Evolutionary conservation across 2,113 vertebrate genomes (phyloP).

Genomic region (Pyxicephalus adspersus): DNA sequence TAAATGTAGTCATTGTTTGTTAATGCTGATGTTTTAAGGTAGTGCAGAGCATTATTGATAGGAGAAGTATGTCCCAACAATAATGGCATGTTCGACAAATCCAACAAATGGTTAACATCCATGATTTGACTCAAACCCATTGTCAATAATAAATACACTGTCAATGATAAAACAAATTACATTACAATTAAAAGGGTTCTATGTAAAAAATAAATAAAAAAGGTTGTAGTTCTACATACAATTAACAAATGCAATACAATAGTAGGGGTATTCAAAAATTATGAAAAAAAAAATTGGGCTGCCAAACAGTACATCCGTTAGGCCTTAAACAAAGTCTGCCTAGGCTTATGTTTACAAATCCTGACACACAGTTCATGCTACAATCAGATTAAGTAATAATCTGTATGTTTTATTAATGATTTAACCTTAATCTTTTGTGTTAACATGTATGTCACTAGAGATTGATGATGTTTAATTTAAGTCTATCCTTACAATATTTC

Average conservation of each 20-base stretch:
- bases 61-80: too few species aligned
- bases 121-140: too few species aligned
- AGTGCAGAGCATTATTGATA: too few species aligned
- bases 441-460: slow-evolving; percentile 1
- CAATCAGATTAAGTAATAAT: background rate
- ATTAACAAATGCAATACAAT: background rate
- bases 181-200: too few species aligned
- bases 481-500: background rate
- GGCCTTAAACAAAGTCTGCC: background rate
- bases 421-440: slow-evolving; percentile 4
- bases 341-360: background rate
- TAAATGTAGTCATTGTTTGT: too few species aligned
- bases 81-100: too few species aligned
- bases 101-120: too few species aligned
- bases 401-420: background rate
- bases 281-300: background rate
- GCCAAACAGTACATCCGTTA: background rate
- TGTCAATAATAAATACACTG: too few species aligned
- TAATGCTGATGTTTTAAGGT: too few species aligned
- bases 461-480: background rate
- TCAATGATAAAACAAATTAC: too few species aligned
- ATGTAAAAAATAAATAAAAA: too few species aligned
- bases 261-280: background rate
- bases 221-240: too few species aligned
- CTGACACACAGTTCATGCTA: background rate